A percentile compares a stretch with the other conserved stretches of the same genome.
These are phyloP conservation scores for Cherax quadricarinatus DNA, from an alignment of 1,140 invertebrate species.

Conservation along the genomic window DNA sequence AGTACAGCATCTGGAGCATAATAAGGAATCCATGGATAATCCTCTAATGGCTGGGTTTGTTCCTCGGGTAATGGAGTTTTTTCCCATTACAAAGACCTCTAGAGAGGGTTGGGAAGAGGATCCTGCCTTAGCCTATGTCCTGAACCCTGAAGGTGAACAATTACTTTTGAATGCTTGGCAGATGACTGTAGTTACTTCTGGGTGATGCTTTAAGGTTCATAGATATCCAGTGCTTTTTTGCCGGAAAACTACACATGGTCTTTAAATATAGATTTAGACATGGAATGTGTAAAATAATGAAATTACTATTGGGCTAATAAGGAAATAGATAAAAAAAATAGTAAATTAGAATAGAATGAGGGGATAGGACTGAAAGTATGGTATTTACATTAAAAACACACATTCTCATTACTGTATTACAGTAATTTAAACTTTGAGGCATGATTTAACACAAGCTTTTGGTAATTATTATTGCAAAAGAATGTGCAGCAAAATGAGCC, in stretches of 20 bases:
- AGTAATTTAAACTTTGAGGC: background rate
- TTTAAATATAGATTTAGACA: background rate
- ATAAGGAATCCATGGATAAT: constrained; percentile 8
- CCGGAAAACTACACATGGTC: background rate
- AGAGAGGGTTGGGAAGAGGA: constrained; percentile 30
- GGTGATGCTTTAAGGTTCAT: constrained; percentile 3
- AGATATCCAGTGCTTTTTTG: background rate
- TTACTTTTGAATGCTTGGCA: constrained; percentile 11
- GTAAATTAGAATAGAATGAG: background rate
- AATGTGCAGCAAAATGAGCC: background rate
- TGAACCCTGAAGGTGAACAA: constrained; percentile 60
- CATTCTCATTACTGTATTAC: background rate
- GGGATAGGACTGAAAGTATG: no score
- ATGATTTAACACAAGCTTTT: background rate
- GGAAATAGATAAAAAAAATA: background rate
- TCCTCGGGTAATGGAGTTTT: constrained; percentile 61
- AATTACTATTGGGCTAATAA: background rate
- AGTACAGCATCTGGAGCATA: background rate
- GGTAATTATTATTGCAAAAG: background rate
- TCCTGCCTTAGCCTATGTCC: constrained; percentile 42
- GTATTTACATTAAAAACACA: background rate
- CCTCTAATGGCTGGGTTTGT: constrained; percentile 45
- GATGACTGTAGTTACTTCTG: constrained; percentile 27
- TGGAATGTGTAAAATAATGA: background rate
- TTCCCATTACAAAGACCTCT: constrained; percentile 51